Base-by-base conservation (phyloP, 2,888 invertebrate genomes). In the Drosophila tanythrix region DNA sequence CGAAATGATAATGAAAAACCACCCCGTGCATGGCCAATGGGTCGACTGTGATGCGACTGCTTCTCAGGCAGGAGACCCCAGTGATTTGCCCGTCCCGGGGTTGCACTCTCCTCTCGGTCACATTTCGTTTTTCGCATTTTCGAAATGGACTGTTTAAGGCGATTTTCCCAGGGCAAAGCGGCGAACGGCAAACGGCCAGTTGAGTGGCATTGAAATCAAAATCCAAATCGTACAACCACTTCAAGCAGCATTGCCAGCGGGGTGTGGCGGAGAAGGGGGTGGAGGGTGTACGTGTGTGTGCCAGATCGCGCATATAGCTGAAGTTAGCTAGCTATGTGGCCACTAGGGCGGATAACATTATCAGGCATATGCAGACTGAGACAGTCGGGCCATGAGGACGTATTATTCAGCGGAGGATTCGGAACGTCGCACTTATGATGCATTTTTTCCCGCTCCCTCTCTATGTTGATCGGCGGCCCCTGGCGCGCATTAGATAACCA, bases 151-250 rank as follows among this genome's bases (percentile, higher is more conserved):
- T 86, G 81, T 88, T 87, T 90, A 88, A 88, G 89, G 87, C 88
- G 88, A 88, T 90, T 88, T 89, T 89, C 88, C 89, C 88, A 90
- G 82, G 78, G 69, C 71, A 36, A 36, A 56, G 7, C 8, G 35
- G 53, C 25, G 10, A 38, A 15, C 46, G 46, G 64, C 67, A 38
- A 55, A 35, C 82, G 88, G 76, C 86, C 83, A 85, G 88, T 84
- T 83, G 81, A 89, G 89, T 85, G 85, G 88, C 88, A 86, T 89
- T 89, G 90, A 89, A 89, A 86, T 89, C 86, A 85, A 88, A 89
- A 88, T 88, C 83, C 72, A 80, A 86, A 81, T 83, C 81, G 76
- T 79, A 88, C 86, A 83, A 88, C 90, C 89, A 89, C 89, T 89
- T 89, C 88, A 84, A 72, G 78, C 51, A 51, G 59, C 60, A 43